Base-by-base conservation (phyloP, 2,888 invertebrate genomes). In the Acleris cristana region DNA sequence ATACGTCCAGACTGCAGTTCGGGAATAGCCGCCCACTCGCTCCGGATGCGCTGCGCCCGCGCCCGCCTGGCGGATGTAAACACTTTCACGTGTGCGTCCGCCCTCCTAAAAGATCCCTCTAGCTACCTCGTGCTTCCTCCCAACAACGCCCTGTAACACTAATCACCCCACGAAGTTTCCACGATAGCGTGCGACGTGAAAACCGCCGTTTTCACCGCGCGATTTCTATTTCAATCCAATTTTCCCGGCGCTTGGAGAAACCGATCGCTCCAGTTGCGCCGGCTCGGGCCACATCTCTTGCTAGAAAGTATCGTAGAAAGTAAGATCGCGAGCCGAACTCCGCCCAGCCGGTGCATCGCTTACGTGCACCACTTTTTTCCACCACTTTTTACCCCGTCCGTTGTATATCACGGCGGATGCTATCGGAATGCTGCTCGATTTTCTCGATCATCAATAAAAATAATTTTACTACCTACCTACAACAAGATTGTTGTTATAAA, bases 281-380 rank as follows among this genome's bases (percentile, higher is more conserved):
- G 82, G 79, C 86, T 79, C 78, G 88, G 90, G 87, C 90, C 91
- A 92, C 90, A 92, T 92, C 91, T 90, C 89, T 89, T 84, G 87
- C 90, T 92, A 92, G 92, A 92, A 92, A 92, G 92, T 92, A 88
- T 90, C 80, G 85, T 92, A 90, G 92, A 92, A 92, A 92, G 92
- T 92, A 92, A 92, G 87, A 91, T 88, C 87, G 87, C 80, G 80
- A 83, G 80, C 79, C 83, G 82, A 85, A 87, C 88, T 87, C 82
- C 85, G 84, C 80, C 81, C 85, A 80, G 83, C 77, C 81, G 84
- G 86, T 87, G 86, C 87, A 85, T 85, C 84, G 83, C 89, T 89
- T 88, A 88, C 87, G 86, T 85, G 84, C 85, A 78, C 74, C 67
- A 72, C 80, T 87, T 88, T 89, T 86, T 83, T 78, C 85, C 40